A percentile compares a stretch with the other conserved stretches of the same genome.
Conservation (phyloP, 1,140 invertebrate species). For the Meloidogyne chitwoodi region DNA sequence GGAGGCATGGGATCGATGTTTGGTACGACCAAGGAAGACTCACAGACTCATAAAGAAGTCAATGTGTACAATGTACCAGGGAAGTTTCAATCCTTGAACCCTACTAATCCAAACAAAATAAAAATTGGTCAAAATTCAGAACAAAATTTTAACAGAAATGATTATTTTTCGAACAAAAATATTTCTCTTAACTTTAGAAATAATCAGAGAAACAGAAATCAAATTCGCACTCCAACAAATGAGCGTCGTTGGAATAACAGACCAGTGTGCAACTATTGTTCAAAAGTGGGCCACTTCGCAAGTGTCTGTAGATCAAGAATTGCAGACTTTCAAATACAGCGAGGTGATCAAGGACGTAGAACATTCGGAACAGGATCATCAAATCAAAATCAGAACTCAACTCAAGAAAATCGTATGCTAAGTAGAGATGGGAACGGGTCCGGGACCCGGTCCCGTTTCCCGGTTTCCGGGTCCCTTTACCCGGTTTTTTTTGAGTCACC, state of each 20-base stretch:
- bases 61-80: neutral
- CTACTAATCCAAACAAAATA: neutral
- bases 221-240: neutral
- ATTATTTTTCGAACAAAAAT: no score
- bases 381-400: no score
- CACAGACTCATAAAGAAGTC: neutral
- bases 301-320: neutral
- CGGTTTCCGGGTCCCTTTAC: no score
- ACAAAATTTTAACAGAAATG: neutral
- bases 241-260: conserved; percentile 2
- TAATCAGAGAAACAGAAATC: no score
- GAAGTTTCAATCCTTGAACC: neutral
- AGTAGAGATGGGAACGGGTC: neutral
- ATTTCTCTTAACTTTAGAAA: no score
- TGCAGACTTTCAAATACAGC: neutral
- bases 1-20: neutral
- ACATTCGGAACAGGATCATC: neutral
- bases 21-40: neutral
- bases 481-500: no score
- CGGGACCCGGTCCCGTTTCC: no score
- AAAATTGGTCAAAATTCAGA: neutral
- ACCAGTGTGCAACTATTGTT: neutral
- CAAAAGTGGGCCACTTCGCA: neutral
- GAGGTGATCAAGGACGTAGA: neutral
- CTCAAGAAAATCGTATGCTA: no score